A percentile compares a stretch with the other conserved stretches of the same genome.
These are phyloP conservation scores for Theropithecus gelada DNA, from an alignment of 2,113 vertebrate genomes.

Conservation along the genomic window DNA sequence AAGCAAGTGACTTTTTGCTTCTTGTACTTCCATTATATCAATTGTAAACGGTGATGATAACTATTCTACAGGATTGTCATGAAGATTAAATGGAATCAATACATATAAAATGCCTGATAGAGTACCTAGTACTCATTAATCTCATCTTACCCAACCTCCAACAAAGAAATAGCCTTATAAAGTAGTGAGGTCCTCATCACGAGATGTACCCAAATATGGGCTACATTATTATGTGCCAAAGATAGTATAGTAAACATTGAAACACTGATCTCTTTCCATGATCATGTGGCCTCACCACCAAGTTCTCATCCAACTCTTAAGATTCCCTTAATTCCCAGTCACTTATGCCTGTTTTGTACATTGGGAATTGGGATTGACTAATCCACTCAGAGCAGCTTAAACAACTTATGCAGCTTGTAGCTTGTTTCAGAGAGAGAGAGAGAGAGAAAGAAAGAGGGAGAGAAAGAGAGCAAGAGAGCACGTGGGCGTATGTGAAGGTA, in stretches of 20 bases:
- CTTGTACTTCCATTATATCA: neutral
- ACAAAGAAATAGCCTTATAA: neutral
- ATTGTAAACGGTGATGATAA: neutral
- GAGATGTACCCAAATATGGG: neutral
- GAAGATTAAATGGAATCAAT: neutral
- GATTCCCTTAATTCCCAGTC: neutral
- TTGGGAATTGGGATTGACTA: neutral
- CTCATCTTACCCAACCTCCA: neutral
- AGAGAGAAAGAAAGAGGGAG: neutral
- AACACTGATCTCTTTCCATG: neutral
- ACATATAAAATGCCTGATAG: neutral
- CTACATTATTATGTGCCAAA: conserved; percentile 2
- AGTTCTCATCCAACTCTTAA: neutral
- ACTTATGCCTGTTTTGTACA: neutral
- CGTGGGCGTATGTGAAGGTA: neutral
- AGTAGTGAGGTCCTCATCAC: neutral
- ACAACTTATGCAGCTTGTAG: neutral
- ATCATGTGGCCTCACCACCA: neutral
- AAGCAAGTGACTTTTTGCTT: neutral
- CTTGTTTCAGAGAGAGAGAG: neutral
- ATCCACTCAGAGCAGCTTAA: neutral
- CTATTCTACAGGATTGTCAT: neutral
- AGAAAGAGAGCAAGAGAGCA: neutral
- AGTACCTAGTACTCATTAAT: neutral
- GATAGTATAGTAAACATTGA: neutral